phyloP scores from a whole-genome alignment of 1,140 invertebrate genomes.

The Polypedilum vanderplanki region DNA sequence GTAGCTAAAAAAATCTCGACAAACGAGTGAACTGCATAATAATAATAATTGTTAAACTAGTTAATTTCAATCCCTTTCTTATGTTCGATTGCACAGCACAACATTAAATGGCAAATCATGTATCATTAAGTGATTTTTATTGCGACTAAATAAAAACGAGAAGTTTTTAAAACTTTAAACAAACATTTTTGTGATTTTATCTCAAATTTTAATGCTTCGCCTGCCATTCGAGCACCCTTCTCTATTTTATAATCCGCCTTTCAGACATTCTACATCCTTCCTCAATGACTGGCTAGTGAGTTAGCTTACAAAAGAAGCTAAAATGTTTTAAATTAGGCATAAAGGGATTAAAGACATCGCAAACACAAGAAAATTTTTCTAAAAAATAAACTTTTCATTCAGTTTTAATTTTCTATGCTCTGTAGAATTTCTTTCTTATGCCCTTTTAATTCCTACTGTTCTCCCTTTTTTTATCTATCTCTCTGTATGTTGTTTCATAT shows the following conservation, averaged over 20 bases:
- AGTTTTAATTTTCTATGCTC: constrained; percentile 17
- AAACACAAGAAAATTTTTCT: not conserved
- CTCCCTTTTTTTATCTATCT: not conserved
- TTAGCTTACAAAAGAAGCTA: not conserved
- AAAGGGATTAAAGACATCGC: constrained; percentile 25
- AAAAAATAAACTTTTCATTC: constrained; percentile 17
- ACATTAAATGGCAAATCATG: constrained; percentile 26
- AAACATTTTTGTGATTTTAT: not conserved
- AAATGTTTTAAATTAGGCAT: constrained; percentile 24
- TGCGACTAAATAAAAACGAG: not conserved
- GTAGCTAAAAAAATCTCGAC: too few relatives aligned
- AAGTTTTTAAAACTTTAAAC: constrained; percentile 22
- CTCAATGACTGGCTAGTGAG: not conserved
- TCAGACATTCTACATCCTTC: constrained; percentile 14
- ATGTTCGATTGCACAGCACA: not conserved
- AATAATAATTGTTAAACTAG: too few relatives aligned
- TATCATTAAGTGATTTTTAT: constrained; percentile 23
- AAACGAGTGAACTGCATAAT: too few relatives aligned
- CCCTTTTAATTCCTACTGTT: not conserved
- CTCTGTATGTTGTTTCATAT: not conserved
- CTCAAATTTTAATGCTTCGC: too few relatives aligned
- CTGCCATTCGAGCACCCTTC: too few relatives aligned
- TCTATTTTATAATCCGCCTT: constrained; percentile 20
- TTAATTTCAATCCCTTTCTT: not conserved
- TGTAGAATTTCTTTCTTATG: not conserved